Evolutionary conservation across 2,113 vertebrate species (phyloP), one percentile per base, ranked within the genome.

Genomic region (Carollia perspicillata): DNA sequence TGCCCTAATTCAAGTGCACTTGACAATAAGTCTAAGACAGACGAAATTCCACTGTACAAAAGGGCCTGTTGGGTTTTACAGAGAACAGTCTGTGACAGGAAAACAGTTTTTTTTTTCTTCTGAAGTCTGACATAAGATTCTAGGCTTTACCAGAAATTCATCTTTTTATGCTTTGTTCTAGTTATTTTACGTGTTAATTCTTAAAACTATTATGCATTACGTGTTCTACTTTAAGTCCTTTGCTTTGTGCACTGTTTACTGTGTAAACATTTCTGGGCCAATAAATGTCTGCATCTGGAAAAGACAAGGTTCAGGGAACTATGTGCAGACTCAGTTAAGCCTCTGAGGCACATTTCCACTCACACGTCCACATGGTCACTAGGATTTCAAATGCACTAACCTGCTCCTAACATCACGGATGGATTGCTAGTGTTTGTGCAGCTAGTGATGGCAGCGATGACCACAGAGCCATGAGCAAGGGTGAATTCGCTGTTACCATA

Each of bases 391-490:
- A 95, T 4, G 60, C 33, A 84, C 98, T 98, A 98, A 99, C 99
- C 99, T 84, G 99, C 99, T 96, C 99, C 99, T 0, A 99, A 94
- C 99, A 99, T 99, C 96, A 99, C 99, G 0, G 99, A 99, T 0
- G 99, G 99, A 93, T 99, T 99, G 97, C 99, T 99, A 93, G 99
- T 99, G 98, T 99, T 99, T 75, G 99, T 99, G 97, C 99, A 99
- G 98, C 99, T 99, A 26, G 99, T 99, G 96, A 99, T 99, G 69
- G 99, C 99, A 22, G 99, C 99, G 13, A 99, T 99, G 37, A 99
- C 99, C 90, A 99, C 99, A 0, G 99, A 99, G 53, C 99, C 99
- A 8, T 99, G 99, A 88, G 98, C 69, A 42, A 99, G 98, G 4
- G 98, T 97, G 0, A 99, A 99, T 63, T 99, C 98, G 1, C 49